phyloP scores from a whole-genome alignment of 2,888 invertebrate genomes.

The Nowickia ferox region DNA sequence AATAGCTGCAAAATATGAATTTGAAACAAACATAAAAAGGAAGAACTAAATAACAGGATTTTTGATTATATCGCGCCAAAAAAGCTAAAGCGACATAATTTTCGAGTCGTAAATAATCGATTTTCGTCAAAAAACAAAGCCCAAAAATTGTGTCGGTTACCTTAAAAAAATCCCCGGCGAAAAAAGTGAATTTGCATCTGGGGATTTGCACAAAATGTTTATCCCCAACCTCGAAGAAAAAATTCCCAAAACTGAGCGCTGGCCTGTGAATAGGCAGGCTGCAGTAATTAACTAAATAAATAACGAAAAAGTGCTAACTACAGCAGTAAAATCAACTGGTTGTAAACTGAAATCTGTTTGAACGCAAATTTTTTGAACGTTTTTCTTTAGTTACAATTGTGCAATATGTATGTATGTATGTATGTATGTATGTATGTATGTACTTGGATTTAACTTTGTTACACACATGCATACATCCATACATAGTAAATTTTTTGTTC shows the following conservation, averaged over 20 bases:
- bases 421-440: too few species aligned
- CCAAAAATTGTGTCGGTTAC: too few species aligned
- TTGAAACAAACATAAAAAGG: too few species aligned
- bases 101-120: too few species aligned
- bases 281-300: constrained; percentile 32
- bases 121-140: too few species aligned
- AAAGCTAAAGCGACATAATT: too few species aligned
- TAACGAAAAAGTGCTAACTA: constrained; percentile 32
- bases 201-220: too few species aligned
- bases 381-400: constrained; percentile 34
- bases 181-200: too few species aligned
- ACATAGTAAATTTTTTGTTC: constrained; percentile 23
- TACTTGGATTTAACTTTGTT: constrained; percentile 22
- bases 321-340: not conserved
- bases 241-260: not conserved
- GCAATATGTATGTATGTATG: constrained; percentile 21
- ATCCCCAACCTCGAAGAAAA: not conserved
- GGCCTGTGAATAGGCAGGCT: constrained; percentile 5
- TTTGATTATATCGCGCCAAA: too few species aligned
- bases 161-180: too few species aligned
- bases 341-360: constrained; percentile 39
- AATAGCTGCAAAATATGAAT: too few species aligned
- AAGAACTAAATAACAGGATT: too few species aligned
- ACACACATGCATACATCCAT: not conserved
- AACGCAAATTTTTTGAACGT: constrained; percentile 10